A percentile compares a stretch with the other conserved stretches of the same genome.
Conservation (phyloP, 2,797 vertebrate species). For the Hypotaenidia philippensis region DNA sequence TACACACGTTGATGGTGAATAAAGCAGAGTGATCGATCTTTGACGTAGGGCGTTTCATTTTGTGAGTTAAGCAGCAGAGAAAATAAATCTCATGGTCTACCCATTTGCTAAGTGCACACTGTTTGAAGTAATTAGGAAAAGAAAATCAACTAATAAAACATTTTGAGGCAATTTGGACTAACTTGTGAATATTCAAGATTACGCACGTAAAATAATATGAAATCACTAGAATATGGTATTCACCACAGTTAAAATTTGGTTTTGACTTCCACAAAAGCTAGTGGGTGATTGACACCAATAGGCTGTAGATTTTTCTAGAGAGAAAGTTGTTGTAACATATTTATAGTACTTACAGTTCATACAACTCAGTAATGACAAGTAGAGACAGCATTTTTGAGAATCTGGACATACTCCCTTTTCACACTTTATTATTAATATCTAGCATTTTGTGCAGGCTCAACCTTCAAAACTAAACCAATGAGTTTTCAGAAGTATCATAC, state of each 20-base stretch:
- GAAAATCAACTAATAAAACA: background rate
- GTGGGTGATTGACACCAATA: background rate
- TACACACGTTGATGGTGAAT: fast-evolving
- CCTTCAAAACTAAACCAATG: background rate
- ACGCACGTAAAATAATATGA: background rate
- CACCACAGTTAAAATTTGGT: background rate
- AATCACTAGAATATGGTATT: background rate
- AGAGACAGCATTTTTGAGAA: background rate
- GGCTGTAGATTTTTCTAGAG: background rate
- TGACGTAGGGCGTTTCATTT: fast-evolving
- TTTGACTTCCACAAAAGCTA: background rate
- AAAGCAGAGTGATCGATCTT: background rate
- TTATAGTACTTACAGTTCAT: background rate
- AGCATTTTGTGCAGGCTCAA: background rate
- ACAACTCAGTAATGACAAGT: background rate
- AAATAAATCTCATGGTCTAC: background rate
- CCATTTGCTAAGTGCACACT: background rate
- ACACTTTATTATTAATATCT: background rate
- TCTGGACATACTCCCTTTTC: background rate
- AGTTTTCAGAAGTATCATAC: background rate
- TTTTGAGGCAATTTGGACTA: background rate
- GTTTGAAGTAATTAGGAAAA: background rate
- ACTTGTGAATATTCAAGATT: background rate
- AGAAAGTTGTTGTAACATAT: background rate
- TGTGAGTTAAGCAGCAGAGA: background rate